phyloP scores from a whole-genome alignment of 2,888 invertebrate genomes.

The Pecten maximus region DNA sequence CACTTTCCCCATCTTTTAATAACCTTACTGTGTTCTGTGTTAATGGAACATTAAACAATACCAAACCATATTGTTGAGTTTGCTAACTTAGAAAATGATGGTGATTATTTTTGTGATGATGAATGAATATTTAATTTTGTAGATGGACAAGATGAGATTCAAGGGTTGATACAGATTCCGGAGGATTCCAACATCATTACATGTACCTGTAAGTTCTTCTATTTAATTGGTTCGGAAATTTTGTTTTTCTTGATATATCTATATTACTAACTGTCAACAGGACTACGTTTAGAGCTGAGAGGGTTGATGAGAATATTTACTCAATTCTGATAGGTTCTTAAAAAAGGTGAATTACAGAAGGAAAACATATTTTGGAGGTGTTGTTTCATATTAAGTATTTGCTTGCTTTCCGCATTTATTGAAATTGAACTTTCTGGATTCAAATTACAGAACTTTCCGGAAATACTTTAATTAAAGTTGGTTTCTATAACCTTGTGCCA shows the following conservation, averaged over 20 bases:
- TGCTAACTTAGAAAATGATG: background rate
- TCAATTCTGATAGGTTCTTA: background rate
- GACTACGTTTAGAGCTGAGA: background rate
- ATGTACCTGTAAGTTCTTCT: background rate
- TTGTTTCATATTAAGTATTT: background rate
- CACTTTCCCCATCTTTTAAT: too few species aligned
- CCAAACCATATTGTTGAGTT: too few species aligned
- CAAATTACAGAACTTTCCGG: background rate
- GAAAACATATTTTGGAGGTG: background rate
- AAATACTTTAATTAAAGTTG: background rate
- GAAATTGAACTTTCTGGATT: background rate
- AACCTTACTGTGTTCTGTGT: too few species aligned
- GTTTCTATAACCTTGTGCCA: background rate
- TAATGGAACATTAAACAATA: too few species aligned
- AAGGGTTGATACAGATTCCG: background rate
- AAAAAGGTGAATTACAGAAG: background rate
- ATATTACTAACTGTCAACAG: background rate
- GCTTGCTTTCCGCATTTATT: background rate
- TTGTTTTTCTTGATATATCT: too few species aligned
- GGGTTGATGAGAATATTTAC: background rate
- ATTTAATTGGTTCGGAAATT: background rate
- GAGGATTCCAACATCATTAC: background rate
- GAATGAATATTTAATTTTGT: background rate
- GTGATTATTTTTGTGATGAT: background rate
- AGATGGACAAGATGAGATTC: conserved; percentile 11